phyloP scores from a whole-genome alignment of 2,888 invertebrate genomes.

The Watsonalla cultraria region DNA sequence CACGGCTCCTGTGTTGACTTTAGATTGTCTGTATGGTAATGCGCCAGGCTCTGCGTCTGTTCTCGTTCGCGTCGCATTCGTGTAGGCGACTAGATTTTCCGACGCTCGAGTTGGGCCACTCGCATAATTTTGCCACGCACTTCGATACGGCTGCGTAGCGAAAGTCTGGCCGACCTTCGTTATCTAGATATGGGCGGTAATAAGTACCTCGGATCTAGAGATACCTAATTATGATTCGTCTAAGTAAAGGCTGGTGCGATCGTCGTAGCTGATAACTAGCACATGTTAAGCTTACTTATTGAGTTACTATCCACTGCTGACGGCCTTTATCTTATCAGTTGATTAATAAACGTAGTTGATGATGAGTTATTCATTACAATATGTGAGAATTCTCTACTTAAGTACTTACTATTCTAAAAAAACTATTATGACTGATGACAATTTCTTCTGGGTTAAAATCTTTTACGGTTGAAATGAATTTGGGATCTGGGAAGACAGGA shows the following conservation, averaged over 20 bases:
- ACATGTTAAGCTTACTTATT: constrained; percentile 8
- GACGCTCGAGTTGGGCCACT: constrained; percentile 55
- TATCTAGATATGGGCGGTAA: constrained; percentile 66
- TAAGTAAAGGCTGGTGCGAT: constrained; percentile 24
- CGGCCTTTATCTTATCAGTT: background rate
- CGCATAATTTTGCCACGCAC: constrained; percentile 49
- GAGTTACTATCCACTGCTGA: background rate
- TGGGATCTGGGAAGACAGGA: too few relatives aligned
- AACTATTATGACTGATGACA: too few relatives aligned
- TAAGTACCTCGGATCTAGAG: constrained; percentile 53
- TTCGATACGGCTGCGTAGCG: constrained; percentile 49
- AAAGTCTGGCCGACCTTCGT: constrained; percentile 75
- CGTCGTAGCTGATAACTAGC: constrained; percentile 15
- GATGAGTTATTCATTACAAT: too few relatives aligned
- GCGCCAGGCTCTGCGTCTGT: constrained; percentile 35
- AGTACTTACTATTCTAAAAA: too few relatives aligned
- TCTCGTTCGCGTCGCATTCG: constrained; percentile 42
- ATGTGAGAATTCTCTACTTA: too few relatives aligned
- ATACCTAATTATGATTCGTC: constrained; percentile 56
- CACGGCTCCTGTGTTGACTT: constrained; percentile 55
- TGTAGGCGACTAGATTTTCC: constrained; percentile 72
- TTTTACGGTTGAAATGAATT: too few relatives aligned
- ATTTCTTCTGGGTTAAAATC: too few relatives aligned
- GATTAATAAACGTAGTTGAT: background rate
- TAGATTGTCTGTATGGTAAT: constrained; percentile 64